Evolutionary conservation across 37 sponge, comb jelly and placozoan genomes (phyloP).

Genomic region (Lycopodina hypogea): DNA sequence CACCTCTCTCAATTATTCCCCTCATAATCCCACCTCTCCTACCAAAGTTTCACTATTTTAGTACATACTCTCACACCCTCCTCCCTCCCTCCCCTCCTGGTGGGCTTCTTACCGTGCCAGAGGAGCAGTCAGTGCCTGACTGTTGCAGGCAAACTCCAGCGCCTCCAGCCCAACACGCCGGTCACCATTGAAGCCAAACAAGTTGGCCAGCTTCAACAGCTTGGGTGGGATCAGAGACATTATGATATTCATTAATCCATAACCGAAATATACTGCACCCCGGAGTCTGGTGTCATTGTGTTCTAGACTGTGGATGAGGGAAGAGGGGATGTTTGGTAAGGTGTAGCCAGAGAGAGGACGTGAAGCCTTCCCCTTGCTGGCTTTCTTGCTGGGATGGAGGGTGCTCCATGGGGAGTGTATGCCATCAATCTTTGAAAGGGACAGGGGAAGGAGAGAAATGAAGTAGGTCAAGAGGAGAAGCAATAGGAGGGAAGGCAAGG

Average conservation of each 20-base stretch:
- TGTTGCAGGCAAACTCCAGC: conserved; percentile 67
- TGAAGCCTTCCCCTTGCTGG: background rate
- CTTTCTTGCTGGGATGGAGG: background rate
- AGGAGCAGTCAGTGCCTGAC: conserved; percentile 88
- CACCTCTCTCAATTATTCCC: background rate
- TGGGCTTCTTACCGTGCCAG: conserved; percentile 58
- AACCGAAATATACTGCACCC: conserved; percentile 83
- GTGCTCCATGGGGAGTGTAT: no score
- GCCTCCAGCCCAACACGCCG: conserved; percentile 77
- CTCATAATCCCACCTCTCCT: background rate
- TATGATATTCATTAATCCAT: conserved; percentile 86
- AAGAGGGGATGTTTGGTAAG: conserved; percentile 2
- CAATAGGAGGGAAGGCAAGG: no score
- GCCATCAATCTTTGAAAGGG: background rate
- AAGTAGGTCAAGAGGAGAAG: background rate
- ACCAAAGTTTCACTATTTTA: background rate
- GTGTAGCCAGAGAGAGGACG: conserved; percentile 36
- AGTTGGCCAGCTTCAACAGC: conserved; percentile 86
- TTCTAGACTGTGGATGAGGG: conserved; percentile 22
- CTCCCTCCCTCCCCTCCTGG: background rate
- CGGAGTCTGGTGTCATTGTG: conserved; percentile 49
- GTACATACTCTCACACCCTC: background rate
- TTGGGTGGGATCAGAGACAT: conserved; percentile 95
- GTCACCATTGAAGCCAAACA: conserved; percentile 93
- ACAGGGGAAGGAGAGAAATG: background rate